Base-by-base conservation (phyloP, 2,888 invertebrate genomes). In the Diarsia mendica region DNA sequence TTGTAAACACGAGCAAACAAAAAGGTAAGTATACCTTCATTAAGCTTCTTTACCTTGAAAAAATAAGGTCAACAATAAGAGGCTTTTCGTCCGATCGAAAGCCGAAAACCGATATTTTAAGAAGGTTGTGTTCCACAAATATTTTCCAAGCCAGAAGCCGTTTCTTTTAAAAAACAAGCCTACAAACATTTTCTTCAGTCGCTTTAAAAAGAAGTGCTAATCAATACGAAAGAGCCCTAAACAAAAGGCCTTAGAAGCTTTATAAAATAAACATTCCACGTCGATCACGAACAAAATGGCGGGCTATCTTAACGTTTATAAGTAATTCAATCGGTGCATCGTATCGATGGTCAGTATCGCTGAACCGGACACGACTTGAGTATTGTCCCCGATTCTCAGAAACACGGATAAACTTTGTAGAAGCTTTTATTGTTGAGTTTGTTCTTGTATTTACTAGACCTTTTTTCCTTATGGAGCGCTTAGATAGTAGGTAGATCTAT, bases 201-300 rank as follows among this genome's bases (percentile, higher is more conserved):
- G 39, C 49, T 2, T 67, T 11, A 18, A 49, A 53, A 77, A 64
- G 8, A 20, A 60, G 18, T 33, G 33, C 18, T 18, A 33, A 72
- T 65, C 70, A 58, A 64, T 67, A 58, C 18, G 61, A 39, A 18
- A 67, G 69, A 48, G n/a, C n/a, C n/a, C n/a, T n/a, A n/a, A 72
- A 69, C 33, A 61, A 46, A 58, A 70, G n/a, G n/a, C 15, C 23
- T 49, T 53, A 60, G 80, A 84, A 80, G 80, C 72, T 81, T 85
- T 82, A 78, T 75, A 77, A 85, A 84, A 76, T 82, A 85, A 76
- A 86, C 85, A 80, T 69, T 79, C 39, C 83, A 88, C 83, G 87
- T 77, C 69, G 75, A 82, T 82, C 85, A 83, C 79, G 82, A 79
- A 39, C 23, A 78, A 80, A 73, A 65, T 70, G 23, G 66, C 67